Evolutionary conservation across 30 jellyfish, hydroid and myxozoan genomes (phyloP).

Genomic region (Turritopsis rubra): DNA sequence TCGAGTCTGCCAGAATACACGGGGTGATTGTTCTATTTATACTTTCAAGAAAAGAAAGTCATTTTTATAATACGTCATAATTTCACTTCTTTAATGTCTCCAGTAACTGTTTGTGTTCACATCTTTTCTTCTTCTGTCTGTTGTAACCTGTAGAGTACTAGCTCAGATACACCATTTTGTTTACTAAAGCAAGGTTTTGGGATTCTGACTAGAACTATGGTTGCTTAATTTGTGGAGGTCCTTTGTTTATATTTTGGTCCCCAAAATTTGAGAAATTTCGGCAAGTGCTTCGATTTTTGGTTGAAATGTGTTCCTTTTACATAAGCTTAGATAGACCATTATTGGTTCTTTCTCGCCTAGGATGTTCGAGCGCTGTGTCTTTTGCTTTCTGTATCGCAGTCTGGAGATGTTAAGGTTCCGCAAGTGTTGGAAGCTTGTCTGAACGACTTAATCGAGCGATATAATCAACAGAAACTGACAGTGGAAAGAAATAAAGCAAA

Average conservation of each 20-base stretch:
- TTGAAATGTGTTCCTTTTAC: background rate
- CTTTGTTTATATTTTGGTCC: no score
- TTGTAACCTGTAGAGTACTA: background rate
- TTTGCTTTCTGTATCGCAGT: constrained; percentile 60
- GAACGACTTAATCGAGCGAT: constrained; percentile 19
- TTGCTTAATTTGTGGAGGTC: no score
- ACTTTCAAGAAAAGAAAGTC: background rate
- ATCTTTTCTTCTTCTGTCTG: background rate
- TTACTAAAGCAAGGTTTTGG: background rate
- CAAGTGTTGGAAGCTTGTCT: constrained; percentile 31
- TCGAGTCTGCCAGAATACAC: constrained; percentile 42
- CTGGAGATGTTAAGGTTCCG: constrained; percentile 59
- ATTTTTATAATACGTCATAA: no score
- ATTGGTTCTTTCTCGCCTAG: constrained; percentile 25
- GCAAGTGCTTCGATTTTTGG: no score
- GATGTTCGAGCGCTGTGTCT: constrained; percentile 75
- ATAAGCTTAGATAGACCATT: background rate
- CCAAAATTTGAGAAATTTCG: no score
- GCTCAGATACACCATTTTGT: background rate
- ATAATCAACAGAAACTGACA: constrained; percentile 1
- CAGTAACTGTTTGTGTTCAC: background rate
- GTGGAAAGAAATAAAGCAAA: background rate
- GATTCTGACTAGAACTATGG: background rate
- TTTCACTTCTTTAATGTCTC: no score
- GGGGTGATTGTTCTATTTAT: constrained; percentile 52